phyloP scores from a whole-genome alignment of 1,140 invertebrate species.

The Diabrotica undecimpunctata region DNA sequence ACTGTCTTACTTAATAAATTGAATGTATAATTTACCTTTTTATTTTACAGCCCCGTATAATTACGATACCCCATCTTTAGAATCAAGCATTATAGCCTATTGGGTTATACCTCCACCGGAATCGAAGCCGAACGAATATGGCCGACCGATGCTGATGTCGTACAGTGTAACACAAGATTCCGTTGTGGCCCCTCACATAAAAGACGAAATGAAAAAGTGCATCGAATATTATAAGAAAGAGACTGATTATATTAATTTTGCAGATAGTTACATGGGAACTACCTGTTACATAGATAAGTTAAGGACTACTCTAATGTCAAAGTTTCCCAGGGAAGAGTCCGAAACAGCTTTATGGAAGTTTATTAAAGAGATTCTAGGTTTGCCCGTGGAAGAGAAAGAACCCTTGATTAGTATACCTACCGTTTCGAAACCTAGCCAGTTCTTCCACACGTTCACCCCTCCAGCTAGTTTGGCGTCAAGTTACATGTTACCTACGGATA shows the following conservation, averaged over 20 bases:
- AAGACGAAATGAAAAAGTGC: conserved; percentile 82
- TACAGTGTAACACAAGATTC: conserved; percentile 81
- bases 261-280: conserved; percentile 67
- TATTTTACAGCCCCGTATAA: conserved; percentile 78
- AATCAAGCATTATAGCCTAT: conserved; percentile 80
- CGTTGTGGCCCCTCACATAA: conserved; percentile 74
- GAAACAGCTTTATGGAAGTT: conserved; percentile 63
- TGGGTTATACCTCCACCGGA: conserved; percentile 94
- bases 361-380: conserved; percentile 55
- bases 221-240: conserved; percentile 81
- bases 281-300: conserved; percentile 77
- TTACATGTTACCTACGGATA: conserved; percentile 58
- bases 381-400: conserved; percentile 54
- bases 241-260: conserved; percentile 75
- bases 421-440: conserved; percentile 50
- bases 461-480: conserved; percentile 54
- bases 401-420: conserved; percentile 54
- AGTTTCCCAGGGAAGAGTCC: conserved; percentile 63
- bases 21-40: conserved; percentile 1
- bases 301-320: conserved; percentile 62
- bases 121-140: conserved; percentile 85
- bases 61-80: conserved; percentile 69
- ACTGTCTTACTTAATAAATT: too few species aligned
- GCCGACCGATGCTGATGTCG: conserved; percentile 82
- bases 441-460: conserved; percentile 41